Evolutionary conservation across 2,797 vertebrate genomes (phyloP).

Genomic region (Brachyalestes nurse): DNA sequence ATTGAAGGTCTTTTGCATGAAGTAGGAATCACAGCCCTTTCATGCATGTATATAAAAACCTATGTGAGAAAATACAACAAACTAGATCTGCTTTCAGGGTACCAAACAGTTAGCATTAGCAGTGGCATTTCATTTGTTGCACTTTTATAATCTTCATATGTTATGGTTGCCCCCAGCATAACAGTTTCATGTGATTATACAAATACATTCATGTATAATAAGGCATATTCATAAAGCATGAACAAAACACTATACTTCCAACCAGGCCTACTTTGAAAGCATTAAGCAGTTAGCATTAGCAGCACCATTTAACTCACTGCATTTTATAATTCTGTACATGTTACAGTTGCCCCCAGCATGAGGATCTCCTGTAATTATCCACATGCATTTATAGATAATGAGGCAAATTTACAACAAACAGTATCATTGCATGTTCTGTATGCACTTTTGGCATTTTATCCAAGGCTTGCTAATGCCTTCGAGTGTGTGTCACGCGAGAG

Average conservation of each 20-base stretch:
- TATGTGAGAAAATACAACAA: too few relatives aligned
- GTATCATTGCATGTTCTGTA: neutral
- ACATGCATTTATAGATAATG: neutral
- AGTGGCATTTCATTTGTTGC: too few relatives aligned
- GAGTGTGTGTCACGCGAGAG: conserved; percentile 18
- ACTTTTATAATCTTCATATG: neutral
- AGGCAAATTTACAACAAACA: neutral
- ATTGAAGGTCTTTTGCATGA: too few relatives aligned
- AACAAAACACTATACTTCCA: too few relatives aligned
- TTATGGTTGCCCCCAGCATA: neutral
- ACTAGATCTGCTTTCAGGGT: too few relatives aligned
- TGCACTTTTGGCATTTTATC: neutral
- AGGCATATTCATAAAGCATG: too few relatives aligned
- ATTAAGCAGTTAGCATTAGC: neutral
- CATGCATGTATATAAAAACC: too few relatives aligned
- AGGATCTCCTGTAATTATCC: neutral
- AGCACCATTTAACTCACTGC: neutral
- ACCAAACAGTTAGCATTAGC: too few relatives aligned
- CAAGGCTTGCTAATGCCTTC: neutral
- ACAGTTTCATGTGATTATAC: neutral
- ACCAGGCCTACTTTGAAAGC: too few relatives aligned
- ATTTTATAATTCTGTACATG: neutral
- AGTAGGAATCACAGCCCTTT: too few relatives aligned
- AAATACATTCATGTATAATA: too few relatives aligned
- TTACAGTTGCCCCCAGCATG: neutral